Base-by-base conservation (phyloP, 2,113 vertebrate genomes). In the Aix galericulata region DNA sequence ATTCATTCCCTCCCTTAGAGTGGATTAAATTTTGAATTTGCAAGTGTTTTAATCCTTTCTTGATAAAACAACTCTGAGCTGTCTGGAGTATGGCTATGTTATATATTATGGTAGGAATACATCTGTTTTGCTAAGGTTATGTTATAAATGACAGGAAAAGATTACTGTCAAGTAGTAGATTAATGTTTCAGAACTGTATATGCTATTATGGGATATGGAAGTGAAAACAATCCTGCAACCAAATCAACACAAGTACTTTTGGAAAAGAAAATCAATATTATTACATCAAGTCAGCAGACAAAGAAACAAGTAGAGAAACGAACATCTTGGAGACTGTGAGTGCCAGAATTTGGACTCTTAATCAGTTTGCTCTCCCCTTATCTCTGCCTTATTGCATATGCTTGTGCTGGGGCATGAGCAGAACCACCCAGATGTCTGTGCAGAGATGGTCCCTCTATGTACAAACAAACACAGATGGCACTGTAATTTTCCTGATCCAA, bases 11-110 rank as follows among this genome's bases (percentile, higher is more conserved):
- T 87, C 74, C 36, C 62, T 76, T 34, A 5, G 67, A 89, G 86
- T 82, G 81, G 90, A 95, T 91, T 93, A 94, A 83, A 81, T 64
- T 69, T 79, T 82, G 85, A 92, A 91, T 91, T 94, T 74, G 77
- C 62, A 17, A 96, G 88, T 92, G 83, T 86, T 96, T 95, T 86
- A 96, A 89, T 96, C 93, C 81, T 63, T 87, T 69, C 10, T 68
- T 44, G 81, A 93, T 90, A 8, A 95, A 96, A 73, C 86, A 91
- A 85, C 74, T 50, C 80, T 36, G 73, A 66, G 44, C n/a, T 31
- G 91, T 86, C 85, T 89, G 75, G 74, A 82, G n/a, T 4, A 6
- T 4, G 44, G 91, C 14, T 64, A n/a, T 44, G 86, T 34, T 88
- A 56, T 32, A 55, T 89, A 52, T 72, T 12, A 38, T 3, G 15